Base-by-base conservation (phyloP, 2,113 vertebrate species). In the Smithornis capensis region DNA sequence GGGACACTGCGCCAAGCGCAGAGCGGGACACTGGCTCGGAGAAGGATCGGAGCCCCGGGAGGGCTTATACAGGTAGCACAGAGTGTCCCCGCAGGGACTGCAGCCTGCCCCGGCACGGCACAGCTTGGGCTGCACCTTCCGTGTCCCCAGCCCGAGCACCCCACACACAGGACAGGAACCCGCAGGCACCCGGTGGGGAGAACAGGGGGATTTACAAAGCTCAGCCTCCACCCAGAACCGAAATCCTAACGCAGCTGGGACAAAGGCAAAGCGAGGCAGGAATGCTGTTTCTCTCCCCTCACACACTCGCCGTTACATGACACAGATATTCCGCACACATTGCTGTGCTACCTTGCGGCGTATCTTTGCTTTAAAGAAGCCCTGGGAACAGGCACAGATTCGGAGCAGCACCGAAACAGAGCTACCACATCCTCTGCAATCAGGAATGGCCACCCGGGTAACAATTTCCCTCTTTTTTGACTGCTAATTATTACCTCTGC, bases 401-500 rank as follows among this genome's bases (percentile, higher is more conserved):
- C 21, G 17, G 24, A 70, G 38, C 42, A 77, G 33, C 7, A 45
- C 44, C 17, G 23, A 14, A 44, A 44, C 5, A 40, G 13, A 79
- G n/a, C 14, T 45, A 37, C 4, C 18, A 15, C 7, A 38, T 22
- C 4, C 29, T 15, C 27, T 15, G 15, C 10, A 81, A 81, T 2
- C 8, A 40, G 35, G 7, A 52, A 31, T 0, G 0, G 55, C 38
- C 19, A 35, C 9, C 6, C 22, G 10, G 0, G 0, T 10, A 50
- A 59, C 44, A 25, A 25, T 69, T 42, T 4, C 8, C 5, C 35
- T 40, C 31, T 28, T 60, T 49, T 24, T 6, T 14, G 17, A 57
- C 21, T 23, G 13, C 31, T 84, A 13, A 33, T 55, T 42, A 45
- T 7, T 47, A 33, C 7, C 12, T 7, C 17, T 15, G 14, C 16